Conservation (phyloP, 2,797 vertebrate species). For the Strix occidentalis region DNA sequence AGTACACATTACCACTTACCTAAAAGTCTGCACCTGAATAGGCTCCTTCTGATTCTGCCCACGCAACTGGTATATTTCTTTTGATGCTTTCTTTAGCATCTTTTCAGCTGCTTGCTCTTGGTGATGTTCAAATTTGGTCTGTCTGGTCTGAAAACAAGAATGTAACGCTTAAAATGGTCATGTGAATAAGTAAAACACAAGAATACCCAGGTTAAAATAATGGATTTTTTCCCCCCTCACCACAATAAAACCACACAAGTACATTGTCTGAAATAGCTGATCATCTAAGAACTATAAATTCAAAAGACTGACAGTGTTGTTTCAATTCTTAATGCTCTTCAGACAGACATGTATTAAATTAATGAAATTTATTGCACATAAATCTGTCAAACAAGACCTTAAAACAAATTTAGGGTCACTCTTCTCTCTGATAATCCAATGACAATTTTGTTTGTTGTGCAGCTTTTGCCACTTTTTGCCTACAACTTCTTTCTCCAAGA, state of each 20-base stretch:
- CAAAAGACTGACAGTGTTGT: not conserved
- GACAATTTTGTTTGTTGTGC: not conserved
- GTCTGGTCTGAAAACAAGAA: conserved; percentile 82
- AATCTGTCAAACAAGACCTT: not conserved
- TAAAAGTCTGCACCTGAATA: conserved; percentile 95
- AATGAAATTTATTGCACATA: not conserved
- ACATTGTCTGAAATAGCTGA: not conserved
- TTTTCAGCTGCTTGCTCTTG: conserved; percentile 95
- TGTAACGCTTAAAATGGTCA: not conserved
- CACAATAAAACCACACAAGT: not conserved
- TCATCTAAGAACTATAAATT: not conserved
- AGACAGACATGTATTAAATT: not conserved
- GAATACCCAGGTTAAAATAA: not conserved
- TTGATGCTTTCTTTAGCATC: conserved; percentile 95
- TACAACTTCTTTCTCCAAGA: not conserved
- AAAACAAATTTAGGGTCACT: not conserved
- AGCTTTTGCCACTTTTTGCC: not conserved
- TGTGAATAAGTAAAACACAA: not conserved
- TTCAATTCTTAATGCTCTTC: not conserved
- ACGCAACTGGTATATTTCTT: conserved; percentile 93
- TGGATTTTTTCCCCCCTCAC: not conserved
- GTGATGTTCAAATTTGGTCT: conserved; percentile 92
- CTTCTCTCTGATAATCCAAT: not conserved
- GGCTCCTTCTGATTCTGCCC: conserved; percentile 95
- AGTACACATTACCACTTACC: conserved; percentile 71